Evolutionary conservation across 2,113 vertebrate species (phyloP), one percentile per base, ranked within the genome.

Genomic region (Neolamprologus tretocephalus): DNA sequence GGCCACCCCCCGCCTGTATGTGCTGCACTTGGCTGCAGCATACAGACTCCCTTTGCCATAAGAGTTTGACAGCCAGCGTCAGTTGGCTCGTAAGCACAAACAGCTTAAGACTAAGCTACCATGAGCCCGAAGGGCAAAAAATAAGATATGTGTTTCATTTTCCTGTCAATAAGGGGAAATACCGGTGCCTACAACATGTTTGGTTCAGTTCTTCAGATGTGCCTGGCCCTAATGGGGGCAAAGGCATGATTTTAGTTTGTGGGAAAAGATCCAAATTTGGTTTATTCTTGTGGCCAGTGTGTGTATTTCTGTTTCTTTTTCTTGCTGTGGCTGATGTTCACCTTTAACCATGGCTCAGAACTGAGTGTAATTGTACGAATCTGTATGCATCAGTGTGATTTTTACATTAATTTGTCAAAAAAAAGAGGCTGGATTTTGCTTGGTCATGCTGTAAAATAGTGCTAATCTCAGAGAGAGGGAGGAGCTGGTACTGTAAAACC

Each of bases 21-120:
- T 35, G 68, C 84, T 90, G 84, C 86, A 51, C 61, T 33, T 84
- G 82, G 47, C 89, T 19, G 87, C 5, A 80, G 86, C 86, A 91
- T 84, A 13, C 89, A 89, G 83, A 83, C 86, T 84, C 82, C 78
- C 85, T 88, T 92, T 86, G 89, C 90, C 93, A 93, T 92, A 91
- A 47, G 82, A 91, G 91, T 94, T 92, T 84, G 82, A 90, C 57
- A 47, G 87, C 47, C 89, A 35, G 71, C 84, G 3, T 82, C 54
- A 11, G 91, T 84, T 80, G 86, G 85, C 92, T 82, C 4, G 61
- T 87, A 93, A 92, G 94, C 92, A 94, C 93, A 95, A 94, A 90
- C 82, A 89, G 90, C 84, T 92, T 82, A 87, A 78, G 28, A 86
- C 51, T 83, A 92, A 95, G 91, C 91, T 92, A 89, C 58, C 35